Percentiles rank a stretch among this genome's conserved stretches.
Conservation (phyloP, 1,140 invertebrate genomes). For the Eubasilissa regina region DNA sequence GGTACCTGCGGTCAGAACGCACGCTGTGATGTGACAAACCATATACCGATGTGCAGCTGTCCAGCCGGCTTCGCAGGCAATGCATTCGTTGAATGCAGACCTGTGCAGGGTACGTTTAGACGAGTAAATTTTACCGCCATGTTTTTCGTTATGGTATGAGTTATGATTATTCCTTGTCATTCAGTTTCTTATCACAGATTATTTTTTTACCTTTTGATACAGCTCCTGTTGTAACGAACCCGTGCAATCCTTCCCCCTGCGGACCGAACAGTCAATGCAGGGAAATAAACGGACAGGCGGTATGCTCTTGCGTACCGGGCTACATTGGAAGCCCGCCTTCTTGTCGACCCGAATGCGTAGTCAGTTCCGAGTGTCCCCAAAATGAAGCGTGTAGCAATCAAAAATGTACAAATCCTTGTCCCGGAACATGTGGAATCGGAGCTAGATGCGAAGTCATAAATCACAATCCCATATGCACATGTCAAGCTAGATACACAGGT, state of each 20-base stretch:
- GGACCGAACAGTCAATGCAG: too few relatives aligned
- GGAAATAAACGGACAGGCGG: too few relatives aligned
- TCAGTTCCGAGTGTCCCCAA: constrained; percentile 77
- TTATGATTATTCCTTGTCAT: too few relatives aligned
- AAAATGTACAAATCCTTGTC: constrained; percentile 78
- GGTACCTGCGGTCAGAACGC: constrained; percentile 83
- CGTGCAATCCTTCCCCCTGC: too few relatives aligned
- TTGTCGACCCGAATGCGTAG: constrained; percentile 78
- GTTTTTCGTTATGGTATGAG: too few relatives aligned
- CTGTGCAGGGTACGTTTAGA: constrained; percentile 66
- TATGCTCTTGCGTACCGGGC: too few relatives aligned
- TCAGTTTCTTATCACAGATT: too few relatives aligned
- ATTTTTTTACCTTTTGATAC: constrained; percentile 8
- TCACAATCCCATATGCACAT: constrained; percentile 77
- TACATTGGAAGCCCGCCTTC: too few relatives aligned
- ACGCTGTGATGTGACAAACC: constrained; percentile 85
- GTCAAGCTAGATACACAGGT: constrained; percentile 74
- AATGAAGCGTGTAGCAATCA: constrained; percentile 76
- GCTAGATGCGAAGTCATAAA: constrained; percentile 76
- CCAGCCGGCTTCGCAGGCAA: constrained; percentile 75
- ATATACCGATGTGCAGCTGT: constrained; percentile 82
- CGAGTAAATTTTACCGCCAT: too few relatives aligned
- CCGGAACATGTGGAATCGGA: constrained; percentile 77
- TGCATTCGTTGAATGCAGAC: constrained; percentile 76
- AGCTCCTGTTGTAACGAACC: constrained; percentile 61